Conservation (phyloP, 2,888 invertebrate genomes). For the Cantharis rufa region DNA sequence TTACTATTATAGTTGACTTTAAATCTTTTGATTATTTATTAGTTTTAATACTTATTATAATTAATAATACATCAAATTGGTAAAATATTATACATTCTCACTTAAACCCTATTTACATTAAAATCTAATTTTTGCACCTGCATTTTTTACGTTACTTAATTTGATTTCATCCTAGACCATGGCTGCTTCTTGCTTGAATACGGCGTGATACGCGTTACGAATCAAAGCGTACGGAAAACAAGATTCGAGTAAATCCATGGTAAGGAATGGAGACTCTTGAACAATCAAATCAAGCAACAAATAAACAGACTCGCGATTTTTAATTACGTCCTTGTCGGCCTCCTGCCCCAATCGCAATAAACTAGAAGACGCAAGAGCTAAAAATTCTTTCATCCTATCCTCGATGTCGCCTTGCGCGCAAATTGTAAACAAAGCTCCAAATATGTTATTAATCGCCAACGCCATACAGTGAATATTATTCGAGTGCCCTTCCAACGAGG, state of each 20-base stretch:
- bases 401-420: slow-evolving; percentile 96
- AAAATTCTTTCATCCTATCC: slow-evolving; percentile 95
- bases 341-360: slow-evolving; percentile 93
- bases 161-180: slow-evolving; percentile 47
- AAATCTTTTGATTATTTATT: background rate
- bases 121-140: background rate
- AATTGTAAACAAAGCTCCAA: slow-evolving; percentile 94
- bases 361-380: slow-evolving; percentile 92
- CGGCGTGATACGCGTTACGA: slow-evolving; percentile 96
- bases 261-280: slow-evolving; percentile 96
- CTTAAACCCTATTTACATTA: background rate
- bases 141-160: background rate
- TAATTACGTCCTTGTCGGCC: slow-evolving; percentile 90
- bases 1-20: background rate
- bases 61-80: background rate
- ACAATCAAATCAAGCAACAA: slow-evolving; percentile 96
- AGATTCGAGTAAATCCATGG: slow-evolving; percentile 97
- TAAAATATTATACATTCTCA: background rate
- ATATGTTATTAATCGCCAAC: slow-evolving; percentile 92
- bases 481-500: slow-evolving; percentile 90
- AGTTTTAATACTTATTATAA: background rate
- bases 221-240: slow-evolving; percentile 99
- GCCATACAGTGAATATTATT: slow-evolving; percentile 99
- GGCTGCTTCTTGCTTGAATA: slow-evolving; percentile 85
- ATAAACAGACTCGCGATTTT: slow-evolving; percentile 95